A percentile compares a stretch with the other conserved stretches of the same genome.
phyloP scores from a whole-genome alignment of 1,140 invertebrate species.

The Meloidogyne exigua region DNA sequence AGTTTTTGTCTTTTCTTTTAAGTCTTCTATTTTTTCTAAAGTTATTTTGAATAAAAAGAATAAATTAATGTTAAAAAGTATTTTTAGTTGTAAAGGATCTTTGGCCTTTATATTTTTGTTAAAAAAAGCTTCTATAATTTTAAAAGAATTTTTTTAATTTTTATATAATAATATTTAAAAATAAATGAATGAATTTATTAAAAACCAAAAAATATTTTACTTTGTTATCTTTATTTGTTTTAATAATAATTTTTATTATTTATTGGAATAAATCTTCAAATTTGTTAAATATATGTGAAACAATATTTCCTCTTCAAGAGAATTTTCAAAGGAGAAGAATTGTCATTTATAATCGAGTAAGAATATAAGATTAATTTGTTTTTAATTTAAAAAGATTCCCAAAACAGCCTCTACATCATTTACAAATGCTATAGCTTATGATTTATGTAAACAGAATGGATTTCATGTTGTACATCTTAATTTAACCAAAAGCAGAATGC shows the following conservation, averaged over 20 bases:
- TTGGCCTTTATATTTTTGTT: too few species aligned
- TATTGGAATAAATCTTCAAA: not conserved
- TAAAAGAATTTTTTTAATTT: too few species aligned
- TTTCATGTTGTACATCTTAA: slow-evolving; percentile 95
- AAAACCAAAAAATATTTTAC: slow-evolving; percentile 1
- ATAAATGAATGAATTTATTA: slow-evolving; percentile 1
- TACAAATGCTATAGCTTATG: slow-evolving; percentile 87
- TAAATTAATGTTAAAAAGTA: too few species aligned
- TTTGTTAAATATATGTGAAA: not conserved
- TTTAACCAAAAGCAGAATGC: slow-evolving; percentile 88
- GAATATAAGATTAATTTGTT: not conserved
- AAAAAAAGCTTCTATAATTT: too few species aligned
- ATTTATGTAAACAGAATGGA: slow-evolving; percentile 84
- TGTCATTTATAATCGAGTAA: not conserved
- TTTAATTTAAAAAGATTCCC: slow-evolving; percentile 88
- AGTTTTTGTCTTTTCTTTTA: not conserved
- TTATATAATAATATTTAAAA: too few species aligned
- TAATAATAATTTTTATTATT: not conserved
- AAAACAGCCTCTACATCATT: slow-evolving; percentile 99
- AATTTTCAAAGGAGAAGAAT: not conserved
- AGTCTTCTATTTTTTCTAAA: not conserved
- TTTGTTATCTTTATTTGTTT: not conserved
- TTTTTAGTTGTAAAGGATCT: too few species aligned
- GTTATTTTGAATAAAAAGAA: too few species aligned
- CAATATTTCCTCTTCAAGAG: not conserved